A percentile compares a stretch with the other conserved stretches of the same genome.
Evolutionary conservation across 1,140 invertebrate genomes (phyloP).

Genomic region (Drosophila orena): DNA sequence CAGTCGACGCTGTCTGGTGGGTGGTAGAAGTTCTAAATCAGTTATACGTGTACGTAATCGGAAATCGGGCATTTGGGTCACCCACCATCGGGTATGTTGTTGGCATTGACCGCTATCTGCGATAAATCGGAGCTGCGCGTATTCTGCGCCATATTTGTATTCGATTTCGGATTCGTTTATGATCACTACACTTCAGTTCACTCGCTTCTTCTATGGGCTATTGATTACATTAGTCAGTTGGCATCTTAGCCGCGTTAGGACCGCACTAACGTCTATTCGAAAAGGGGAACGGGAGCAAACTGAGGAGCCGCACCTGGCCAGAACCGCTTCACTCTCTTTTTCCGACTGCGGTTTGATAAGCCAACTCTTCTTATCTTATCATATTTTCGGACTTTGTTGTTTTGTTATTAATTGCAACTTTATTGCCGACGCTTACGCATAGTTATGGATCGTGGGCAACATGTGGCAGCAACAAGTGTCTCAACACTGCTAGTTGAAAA

Average conservation of each 20-base stretch:
- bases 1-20: conserved; percentile 87
- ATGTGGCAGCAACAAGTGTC: conserved; percentile 34
- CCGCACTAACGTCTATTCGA: conserved; percentile 61
- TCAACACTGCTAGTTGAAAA: not conserved
- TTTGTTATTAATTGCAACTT: conserved; percentile 30
- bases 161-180: conserved; percentile 29
- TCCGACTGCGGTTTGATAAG: conserved; percentile 43
- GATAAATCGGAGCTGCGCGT: conserved; percentile 73
- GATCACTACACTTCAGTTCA: conserved; percentile 26
- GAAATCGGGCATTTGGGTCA: conserved; percentile 15
- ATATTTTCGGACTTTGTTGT: conserved; percentile 10
- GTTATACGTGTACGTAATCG: not conserved
- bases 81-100: conserved; percentile 78
- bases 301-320: conserved; percentile 30
- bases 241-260: conserved; percentile 45
- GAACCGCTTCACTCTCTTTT: not conserved
- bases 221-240: conserved; percentile 22
- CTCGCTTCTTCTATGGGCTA: conserved; percentile 13
- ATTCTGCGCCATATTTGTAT: conserved; percentile 61
- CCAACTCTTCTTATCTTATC: conserved; percentile 62
- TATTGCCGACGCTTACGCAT: conserved; percentile 43
- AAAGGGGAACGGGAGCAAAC: conserved; percentile 40
- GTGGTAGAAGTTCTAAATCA: conserved; percentile 8
- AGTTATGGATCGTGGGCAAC: conserved; percentile 10
- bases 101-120: conserved; percentile 75